These are phyloP conservation scores for Euplagia quadripunctaria DNA, from an alignment of 2,888 invertebrate species.

Conservation along the genomic window DNA sequence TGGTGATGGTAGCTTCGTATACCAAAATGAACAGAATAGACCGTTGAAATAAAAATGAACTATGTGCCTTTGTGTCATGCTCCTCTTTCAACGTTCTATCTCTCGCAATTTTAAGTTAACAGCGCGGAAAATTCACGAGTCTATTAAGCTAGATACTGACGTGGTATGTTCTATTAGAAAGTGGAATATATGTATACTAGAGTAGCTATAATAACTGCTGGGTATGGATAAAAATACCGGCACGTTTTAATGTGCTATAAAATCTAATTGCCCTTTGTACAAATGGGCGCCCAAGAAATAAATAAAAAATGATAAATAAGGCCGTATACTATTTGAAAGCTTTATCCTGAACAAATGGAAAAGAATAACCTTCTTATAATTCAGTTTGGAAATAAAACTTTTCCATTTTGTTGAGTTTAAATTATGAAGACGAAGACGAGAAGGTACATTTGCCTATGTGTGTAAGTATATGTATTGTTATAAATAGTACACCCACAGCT, in stretches of 20 bases:
- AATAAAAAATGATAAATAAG: neutral
- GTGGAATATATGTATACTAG: neutral
- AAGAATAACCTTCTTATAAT: neutral
- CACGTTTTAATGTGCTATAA: neutral
- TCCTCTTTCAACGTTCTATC: slow-evolving; percentile 14
- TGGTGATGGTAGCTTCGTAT: too few species aligned
- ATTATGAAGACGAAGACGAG: too few species aligned
- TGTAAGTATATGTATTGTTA: too few species aligned
- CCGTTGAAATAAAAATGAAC: neutral
- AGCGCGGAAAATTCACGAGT: slow-evolving; percentile 17
- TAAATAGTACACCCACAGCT: too few species aligned
- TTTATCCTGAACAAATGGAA: neutral
- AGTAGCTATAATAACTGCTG: neutral
- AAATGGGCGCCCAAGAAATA: neutral
- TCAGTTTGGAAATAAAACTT: neutral
- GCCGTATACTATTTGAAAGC: neutral
- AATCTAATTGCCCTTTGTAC: neutral
- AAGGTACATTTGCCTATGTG: too few species aligned
- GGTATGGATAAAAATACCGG: neutral
- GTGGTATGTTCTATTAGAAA: neutral
- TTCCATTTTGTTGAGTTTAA: too few species aligned
- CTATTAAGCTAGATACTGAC: slow-evolving; percentile 2
- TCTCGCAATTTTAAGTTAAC: slow-evolving; percentile 14
- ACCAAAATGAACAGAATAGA: too few species aligned
- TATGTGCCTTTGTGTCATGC: neutral